These are phyloP conservation scores for Turritopsis dohrnii DNA, from an alignment of 30 jellyfish, hydroid and myxozoan species.

Conservation along the genomic window DNA sequence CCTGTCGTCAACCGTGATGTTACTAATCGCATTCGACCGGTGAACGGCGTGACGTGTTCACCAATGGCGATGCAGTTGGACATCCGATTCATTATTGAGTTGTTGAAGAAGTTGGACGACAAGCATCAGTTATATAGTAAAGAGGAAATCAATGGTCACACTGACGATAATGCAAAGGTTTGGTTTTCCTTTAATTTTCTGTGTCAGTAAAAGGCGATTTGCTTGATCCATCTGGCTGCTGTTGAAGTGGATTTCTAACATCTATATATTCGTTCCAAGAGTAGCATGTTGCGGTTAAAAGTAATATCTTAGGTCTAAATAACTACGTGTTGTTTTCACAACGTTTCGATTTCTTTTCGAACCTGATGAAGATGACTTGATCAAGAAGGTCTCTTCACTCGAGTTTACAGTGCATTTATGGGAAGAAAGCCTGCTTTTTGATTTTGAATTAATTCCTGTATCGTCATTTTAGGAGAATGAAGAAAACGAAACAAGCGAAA, in stretches of 20 bases:
- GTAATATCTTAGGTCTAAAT: no score
- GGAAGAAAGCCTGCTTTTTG: not conserved
- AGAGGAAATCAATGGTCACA: not conserved
- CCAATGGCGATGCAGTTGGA: constrained; percentile 48
- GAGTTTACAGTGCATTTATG: not conserved
- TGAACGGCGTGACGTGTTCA: constrained; percentile 41
- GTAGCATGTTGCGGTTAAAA: no score
- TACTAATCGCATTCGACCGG: constrained; percentile 75
- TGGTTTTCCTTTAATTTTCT: not conserved
- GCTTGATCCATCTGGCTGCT: no score
- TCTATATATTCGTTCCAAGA: no score
- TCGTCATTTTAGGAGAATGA: not conserved
- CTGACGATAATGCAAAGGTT: constrained; percentile 16
- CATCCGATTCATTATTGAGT: constrained; percentile 42
- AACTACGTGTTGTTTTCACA: no score
- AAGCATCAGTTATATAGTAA: constrained; percentile 42
- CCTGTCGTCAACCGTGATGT: constrained; percentile 92
- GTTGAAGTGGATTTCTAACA: no score
- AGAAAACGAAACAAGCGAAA: constrained; percentile 13
- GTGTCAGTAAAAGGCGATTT: no score
- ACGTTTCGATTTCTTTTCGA: not conserved
- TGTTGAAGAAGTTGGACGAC: constrained; percentile 51
- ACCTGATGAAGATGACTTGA: no score
- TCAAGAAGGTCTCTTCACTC: not conserved
- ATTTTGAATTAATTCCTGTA: not conserved